Base-by-base conservation (phyloP, 2,113 vertebrate genomes). In the Bagarius yarrelli region DNA sequence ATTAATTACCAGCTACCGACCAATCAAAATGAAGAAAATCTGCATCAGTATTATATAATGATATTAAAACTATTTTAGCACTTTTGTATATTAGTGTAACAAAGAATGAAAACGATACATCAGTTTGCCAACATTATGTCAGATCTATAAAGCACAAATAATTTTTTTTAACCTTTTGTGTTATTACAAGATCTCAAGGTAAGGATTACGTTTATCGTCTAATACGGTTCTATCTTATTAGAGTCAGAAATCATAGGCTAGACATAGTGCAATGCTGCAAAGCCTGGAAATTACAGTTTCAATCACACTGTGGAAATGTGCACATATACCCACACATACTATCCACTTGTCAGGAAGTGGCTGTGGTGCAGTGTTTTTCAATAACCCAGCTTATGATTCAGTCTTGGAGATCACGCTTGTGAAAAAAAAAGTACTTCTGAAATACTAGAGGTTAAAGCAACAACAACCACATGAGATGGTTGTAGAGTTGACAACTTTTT, bases 221-320 rank as follows among this genome's bases (percentile, higher is more conserved):
- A 73, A 73, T 72, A 72, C 30, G 70, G 27, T 52, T 74, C 32
- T 16, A 25, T 57, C 60, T 76, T 56, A 64, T 64, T 77, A 56
- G 40, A 76, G 44, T 73, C 56, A 73, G 57, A 80, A 86, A 86
- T 87, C 76, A 84, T 66, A 44, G 75, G 64, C 56, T 71, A 64
- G 83, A 74, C 83, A 59, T 77, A 79, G 83, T 83, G 85, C 72
- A 44, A 80, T 80, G 67, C 83, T 75, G 76, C 63, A 74, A 63
- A 85, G 81, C 67, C 34, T 47, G 78, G 85, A 87, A 86, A 88
- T 88, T 80, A 89, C 82, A 83, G 85, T 89, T 90, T 91, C 86
- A 89, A 84, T 90, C 82, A 86, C 25, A 6, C 60, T 75, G 69
- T 71, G 66, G 36, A 76, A 44, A 36, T 13, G 34, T 15, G 15